Base-by-base conservation (phyloP, 2,888 invertebrate species). In the Dolichomitus sp. region DNA sequence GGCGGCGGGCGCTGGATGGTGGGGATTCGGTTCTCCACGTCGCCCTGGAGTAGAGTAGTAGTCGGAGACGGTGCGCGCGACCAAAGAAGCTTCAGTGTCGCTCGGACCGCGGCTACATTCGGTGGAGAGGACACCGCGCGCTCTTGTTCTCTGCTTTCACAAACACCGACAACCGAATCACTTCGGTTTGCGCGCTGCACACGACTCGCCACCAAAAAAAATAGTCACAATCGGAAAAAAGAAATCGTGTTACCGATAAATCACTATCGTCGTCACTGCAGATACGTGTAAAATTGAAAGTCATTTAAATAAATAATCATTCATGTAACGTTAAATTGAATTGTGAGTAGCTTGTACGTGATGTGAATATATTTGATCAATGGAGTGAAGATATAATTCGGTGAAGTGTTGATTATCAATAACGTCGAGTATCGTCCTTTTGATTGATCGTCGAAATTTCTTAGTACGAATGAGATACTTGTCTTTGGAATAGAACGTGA, bases 211-310 rank as follows among this genome's bases (percentile, higher is more conserved):
- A 52, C 9, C 37, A 37, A 2, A 52, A 19, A n/a, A 14, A 1
- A 40, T 37, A 30, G 65, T 65, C 17, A 54, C n/a, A 61, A 12
- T 17, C 48, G 12, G 4, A n/a, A 23, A n/a, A n/a, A 12, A 19
- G 30, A 94, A 93, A 94, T 94, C 94, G 94, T 94, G 94, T 23
- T 72, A 17, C 45, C 12, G 14, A 2, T n/a, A 11, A 12, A 19
- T 42, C 14, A 75, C 40, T 9, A 40, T 30, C n/a, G 45, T n/a
- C n/a, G n/a, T n/a, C n/a, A n/a, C n/a, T n/a, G n/a, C n/a, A n/a
- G n/a, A 27, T 19, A 27, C 11, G 48, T 66, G 19, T 72, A 30
- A 17, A 50, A 57, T 23, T 11, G 37, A 17, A 33, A 48, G 54
- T 57, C 3, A 50, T 66, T 19, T n/a, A 12, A 66, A 69, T 48